These are phyloP conservation scores for Diogma glabrata DNA, from an alignment of 2,888 invertebrate genomes.

Conservation along the genomic window DNA sequence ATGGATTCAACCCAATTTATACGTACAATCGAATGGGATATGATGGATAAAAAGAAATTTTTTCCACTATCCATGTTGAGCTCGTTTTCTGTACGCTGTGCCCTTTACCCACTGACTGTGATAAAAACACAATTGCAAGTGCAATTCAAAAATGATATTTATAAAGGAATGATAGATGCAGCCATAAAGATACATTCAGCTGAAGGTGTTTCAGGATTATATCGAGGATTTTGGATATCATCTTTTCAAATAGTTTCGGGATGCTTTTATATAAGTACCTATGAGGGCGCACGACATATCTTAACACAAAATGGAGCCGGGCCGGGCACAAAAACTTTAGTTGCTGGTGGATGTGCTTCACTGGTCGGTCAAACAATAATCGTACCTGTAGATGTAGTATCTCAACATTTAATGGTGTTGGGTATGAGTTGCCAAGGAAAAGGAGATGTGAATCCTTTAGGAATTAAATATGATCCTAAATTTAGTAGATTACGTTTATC, in stretches of 20 bases:
- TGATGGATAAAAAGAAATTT: conserved; percentile 95
- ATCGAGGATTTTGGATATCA: conserved; percentile 91
- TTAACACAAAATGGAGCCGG: conserved; percentile 43
- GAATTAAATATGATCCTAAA: conserved; percentile 50
- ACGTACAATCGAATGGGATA: conserved; percentile 89
- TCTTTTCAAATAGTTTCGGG: conserved; percentile 78
- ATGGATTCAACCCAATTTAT: conserved; percentile 33
- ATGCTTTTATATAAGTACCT: conserved; percentile 86
- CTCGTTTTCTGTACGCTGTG: conserved; percentile 44
- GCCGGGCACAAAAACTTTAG: conserved; percentile 50
- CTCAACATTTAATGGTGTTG: conserved; percentile 93
- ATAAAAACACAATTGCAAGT: conserved; percentile 91
- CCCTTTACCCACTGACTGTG: conserved; percentile 84
- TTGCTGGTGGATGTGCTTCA: conserved; percentile 86
- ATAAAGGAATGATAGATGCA: conserved; percentile 80
- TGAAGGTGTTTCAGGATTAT: conserved; percentile 80
- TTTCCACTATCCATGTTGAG: conserved; percentile 86
- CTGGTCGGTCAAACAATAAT: conserved; percentile 89
- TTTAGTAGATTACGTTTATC: conserved; percentile 57
- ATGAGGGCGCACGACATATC: conserved; percentile 79
- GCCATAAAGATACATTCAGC: conserved; percentile 71
- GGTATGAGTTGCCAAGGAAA: conserved; percentile 45
- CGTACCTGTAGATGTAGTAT: conserved; percentile 92
- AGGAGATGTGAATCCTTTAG: conserved; percentile 60
- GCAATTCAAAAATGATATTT: conserved; percentile 70